These are phyloP conservation scores for Oriolus oriolus DNA, from an alignment of 2,113 vertebrate genomes.

Conservation along the genomic window DNA sequence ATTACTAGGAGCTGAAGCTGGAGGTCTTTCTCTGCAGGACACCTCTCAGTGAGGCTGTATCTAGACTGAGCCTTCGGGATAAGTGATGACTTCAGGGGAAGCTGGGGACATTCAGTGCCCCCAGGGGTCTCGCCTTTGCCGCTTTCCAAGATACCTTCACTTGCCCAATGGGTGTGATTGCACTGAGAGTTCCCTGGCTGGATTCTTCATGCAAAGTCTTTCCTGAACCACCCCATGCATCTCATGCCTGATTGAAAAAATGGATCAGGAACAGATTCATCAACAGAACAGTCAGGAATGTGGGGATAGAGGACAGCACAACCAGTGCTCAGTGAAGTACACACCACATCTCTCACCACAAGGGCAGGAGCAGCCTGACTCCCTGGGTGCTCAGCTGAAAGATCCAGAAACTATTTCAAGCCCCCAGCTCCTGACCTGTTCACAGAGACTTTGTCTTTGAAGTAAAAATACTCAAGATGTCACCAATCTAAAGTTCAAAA, in stretches of 20 bases:
- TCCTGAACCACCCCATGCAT: neutral
- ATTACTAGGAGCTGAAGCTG: neutral
- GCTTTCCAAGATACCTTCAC: neutral
- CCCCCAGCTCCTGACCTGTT: neutral
- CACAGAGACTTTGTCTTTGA: neutral
- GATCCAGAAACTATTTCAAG: neutral
- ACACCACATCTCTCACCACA: neutral
- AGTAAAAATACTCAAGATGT: neutral
- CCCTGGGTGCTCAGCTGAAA: neutral
- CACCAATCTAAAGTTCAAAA: neutral
- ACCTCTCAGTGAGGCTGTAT: neutral
- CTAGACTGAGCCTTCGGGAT: neutral
- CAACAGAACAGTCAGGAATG: neutral
- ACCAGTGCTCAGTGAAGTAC: neutral
- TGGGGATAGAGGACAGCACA: neutral
- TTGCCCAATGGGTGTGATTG: neutral
- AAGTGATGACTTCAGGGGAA: neutral
- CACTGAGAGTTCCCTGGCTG: neutral
- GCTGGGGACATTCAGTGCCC: neutral
- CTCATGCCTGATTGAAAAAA: neutral
- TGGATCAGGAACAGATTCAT: neutral
- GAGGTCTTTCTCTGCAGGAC: neutral
- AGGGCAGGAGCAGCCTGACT: neutral
- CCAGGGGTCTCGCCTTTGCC: rapidly evolving
- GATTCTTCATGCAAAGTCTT: neutral